Evolutionary conservation across 2,888 invertebrate species (phyloP).

Genomic region (Lepidochrysops patricia): DNA sequence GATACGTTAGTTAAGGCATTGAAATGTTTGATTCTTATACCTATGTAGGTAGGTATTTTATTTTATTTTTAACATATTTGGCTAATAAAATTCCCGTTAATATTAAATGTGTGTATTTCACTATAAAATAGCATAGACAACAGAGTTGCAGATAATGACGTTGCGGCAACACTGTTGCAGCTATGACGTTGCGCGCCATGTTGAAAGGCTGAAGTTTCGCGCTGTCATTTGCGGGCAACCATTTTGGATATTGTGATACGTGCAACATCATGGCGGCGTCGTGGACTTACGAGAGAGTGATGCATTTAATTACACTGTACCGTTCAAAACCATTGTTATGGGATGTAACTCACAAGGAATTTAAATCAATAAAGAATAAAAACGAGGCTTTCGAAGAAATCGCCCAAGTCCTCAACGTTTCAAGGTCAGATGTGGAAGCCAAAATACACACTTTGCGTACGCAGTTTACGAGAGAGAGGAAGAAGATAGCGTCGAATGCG

Average conservation of each 20-base stretch:
- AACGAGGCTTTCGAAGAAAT: neutral
- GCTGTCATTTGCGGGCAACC: neutral
- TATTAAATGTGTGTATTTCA: neutral
- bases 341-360: neutral
- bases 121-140: too few species aligned
- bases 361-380: neutral
- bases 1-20: too few species aligned
- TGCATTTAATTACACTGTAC: neutral
- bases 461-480: neutral
- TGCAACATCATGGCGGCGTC: neutral
- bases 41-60: too few species aligned
- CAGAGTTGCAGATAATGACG: too few species aligned
- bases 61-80: neutral
- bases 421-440: neutral
- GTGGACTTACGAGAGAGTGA: neutral
- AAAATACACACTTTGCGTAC: neutral
- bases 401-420: neutral
- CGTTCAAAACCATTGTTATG: neutral
- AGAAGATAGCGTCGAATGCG: neutral
- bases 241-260: neutral
- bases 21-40: too few species aligned
- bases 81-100: neutral
- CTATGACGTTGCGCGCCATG: neutral
- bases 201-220: neutral
- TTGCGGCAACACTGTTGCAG: conserved; percentile 1